Evolutionary conservation across 2,113 vertebrate genomes (phyloP), one percentile per base, ranked within the genome.

Genomic region (Trichechus manatus): DNA sequence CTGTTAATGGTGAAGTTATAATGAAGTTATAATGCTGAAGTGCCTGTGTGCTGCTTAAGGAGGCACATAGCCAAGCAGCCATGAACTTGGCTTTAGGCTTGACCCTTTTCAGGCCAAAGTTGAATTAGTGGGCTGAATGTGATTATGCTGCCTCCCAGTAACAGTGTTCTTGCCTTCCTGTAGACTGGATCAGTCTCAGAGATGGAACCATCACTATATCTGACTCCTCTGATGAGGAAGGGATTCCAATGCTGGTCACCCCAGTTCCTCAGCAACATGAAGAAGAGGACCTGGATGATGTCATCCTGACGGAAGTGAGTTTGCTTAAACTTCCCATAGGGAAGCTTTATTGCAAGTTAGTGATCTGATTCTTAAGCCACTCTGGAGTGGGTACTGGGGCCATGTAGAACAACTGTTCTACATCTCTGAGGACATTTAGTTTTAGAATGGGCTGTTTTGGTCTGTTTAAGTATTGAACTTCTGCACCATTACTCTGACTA

Each of bases 211-310:
- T 99, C 98, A 99, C 97, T 0, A 99, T 99, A 98, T 99, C 99
- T 0, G 99, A 99, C 78, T 99, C 99, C 92, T 99, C 99, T 0
- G 99, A 99, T 79, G 99, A 99, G 94, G 99, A 99, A 88, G 98
- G 98, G 6, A 98, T 99, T 89, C 97, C 98, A 63, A 98, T 98
- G 94, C 97, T 98, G 74, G 98, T 98, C 84, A 97, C 89, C 0
- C 98, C 98, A 0, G 98, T 98, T 87, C 96, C 99, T 96, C 98
- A 99, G 80, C 99, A 97, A 36, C 94, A 39, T 0, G 98, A 99
- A 50, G 98, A 99, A 25, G 98, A 99, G 9, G 97, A 97, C 84
- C 64, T 97, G 29, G 97, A 98, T 84, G 98, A 98, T 81, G 98
- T 99, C 97, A 99, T 99, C 96, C 94, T 99, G 94, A 98, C 99